Conservation (phyloP, 2,888 invertebrate genomes). For the Oscheius sp. region DNA sequence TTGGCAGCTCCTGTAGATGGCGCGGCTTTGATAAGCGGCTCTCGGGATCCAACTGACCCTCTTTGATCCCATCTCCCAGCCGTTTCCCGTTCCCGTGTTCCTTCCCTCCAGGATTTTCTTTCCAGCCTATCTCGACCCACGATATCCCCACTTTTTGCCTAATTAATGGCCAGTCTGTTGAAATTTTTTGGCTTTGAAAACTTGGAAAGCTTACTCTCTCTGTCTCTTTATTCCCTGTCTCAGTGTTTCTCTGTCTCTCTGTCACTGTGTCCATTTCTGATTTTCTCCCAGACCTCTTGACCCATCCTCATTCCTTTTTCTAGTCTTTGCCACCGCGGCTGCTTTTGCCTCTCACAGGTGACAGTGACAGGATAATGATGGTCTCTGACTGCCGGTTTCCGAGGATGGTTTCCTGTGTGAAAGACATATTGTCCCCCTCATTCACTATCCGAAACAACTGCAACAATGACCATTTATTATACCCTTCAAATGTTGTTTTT, state of each 20-base stretch:
- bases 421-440: not conserved
- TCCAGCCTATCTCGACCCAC: not conserved
- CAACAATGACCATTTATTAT: not conserved
- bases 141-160: not conserved
- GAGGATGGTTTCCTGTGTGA: not conserved
- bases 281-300: not conserved
- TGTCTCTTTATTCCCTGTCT: not conserved
- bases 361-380: slow-evolving; percentile 32
- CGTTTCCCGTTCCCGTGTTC: slow-evolving; percentile 6
- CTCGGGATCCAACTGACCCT: slow-evolving; percentile 14
- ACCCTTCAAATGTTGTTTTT: not conserved
- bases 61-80: slow-evolving; percentile 23
- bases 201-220: not conserved
- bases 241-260: not conserved
- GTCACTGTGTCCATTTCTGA: no score
- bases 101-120: not conserved
- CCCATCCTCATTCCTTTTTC: slow-evolving; percentile 3
- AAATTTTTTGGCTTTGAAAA: not conserved
- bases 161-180: not conserved
- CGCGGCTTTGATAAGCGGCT: slow-evolving; percentile 9
- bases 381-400: slow-evolving; percentile 12
- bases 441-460: not conserved
- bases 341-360: not conserved
- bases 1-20: slow-evolving; percentile 36
- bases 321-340: slow-evolving; percentile 7